Evolutionary conservation across 2,797 vertebrate genomes (phyloP).

Genomic region (Thripadectes ignobilis): DNA sequence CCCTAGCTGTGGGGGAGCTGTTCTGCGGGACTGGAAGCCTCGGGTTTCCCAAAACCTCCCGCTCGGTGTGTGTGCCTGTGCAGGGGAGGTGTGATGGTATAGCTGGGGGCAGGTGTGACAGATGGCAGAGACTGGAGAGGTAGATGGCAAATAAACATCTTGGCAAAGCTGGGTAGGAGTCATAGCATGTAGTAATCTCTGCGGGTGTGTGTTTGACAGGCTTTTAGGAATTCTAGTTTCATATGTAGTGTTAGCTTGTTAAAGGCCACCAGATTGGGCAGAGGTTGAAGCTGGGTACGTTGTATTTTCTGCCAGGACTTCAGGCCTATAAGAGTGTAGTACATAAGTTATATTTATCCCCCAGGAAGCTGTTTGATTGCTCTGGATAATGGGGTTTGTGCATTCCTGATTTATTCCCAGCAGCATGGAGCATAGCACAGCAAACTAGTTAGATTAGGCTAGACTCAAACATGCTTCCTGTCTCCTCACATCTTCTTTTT

Average conservation of each 20-base stretch:
- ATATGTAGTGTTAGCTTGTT: not conserved
- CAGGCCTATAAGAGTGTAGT: not conserved
- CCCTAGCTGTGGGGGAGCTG: not conserved
- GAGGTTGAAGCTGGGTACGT: not conserved
- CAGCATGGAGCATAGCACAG: not conserved
- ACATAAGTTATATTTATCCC: not conserved
- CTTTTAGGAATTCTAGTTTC: not conserved
- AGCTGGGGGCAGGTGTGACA: not conserved
- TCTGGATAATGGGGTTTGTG: not conserved
- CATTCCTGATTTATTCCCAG: not conserved
- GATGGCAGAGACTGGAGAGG: not conserved
- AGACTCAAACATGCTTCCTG: not conserved
- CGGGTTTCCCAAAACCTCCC: not conserved
- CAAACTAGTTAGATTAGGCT: not conserved
- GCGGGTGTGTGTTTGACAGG: not conserved
- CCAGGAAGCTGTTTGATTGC: not conserved
- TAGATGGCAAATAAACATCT: not conserved
- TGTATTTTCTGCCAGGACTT: not conserved
- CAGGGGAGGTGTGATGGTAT: not conserved
- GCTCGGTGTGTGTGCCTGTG: fast-evolving
- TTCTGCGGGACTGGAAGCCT: not conserved
- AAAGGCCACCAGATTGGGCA: not conserved
- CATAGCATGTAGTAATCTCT: not conserved
- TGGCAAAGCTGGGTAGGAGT: not conserved
- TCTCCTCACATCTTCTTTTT: not conserved